Conservation (phyloP, 2,797 vertebrate genomes). For the Artibeus jamaicensis region DNA sequence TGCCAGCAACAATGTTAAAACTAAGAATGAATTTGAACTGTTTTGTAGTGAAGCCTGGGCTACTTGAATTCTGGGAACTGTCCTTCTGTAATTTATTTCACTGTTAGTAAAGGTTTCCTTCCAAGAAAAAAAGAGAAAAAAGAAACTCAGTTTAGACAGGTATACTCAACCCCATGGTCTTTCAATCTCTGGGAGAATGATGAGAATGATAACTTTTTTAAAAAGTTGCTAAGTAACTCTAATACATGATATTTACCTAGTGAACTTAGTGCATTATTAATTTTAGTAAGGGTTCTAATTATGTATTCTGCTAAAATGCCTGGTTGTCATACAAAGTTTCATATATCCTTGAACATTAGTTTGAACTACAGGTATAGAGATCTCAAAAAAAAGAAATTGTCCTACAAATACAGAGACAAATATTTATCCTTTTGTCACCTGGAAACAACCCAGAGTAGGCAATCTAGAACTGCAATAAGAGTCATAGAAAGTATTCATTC, state of each 20-base stretch:
- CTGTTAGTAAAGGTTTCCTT: background rate
- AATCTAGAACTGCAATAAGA: background rate
- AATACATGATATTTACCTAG: background rate
- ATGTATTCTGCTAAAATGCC: background rate
- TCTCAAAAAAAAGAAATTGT: background rate
- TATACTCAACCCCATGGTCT: background rate
- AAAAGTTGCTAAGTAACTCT: background rate
- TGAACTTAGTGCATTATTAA: background rate
- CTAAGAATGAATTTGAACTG: background rate
- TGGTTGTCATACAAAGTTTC: background rate
- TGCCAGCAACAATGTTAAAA: background rate
- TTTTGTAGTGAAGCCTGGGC: background rate
- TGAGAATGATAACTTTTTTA: background rate
- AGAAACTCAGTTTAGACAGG: background rate
- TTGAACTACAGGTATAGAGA: background rate
- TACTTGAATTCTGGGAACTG: constrained; percentile 4
- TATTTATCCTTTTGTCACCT: background rate
- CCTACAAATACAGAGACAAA: background rate
- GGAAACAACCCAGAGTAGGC: background rate
- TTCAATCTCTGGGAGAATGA: background rate
- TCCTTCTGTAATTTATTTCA: background rate
- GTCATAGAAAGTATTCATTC: background rate
- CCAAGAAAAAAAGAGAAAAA: background rate
- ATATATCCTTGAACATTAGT: background rate
- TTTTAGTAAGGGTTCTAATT: background rate